Conservation (phyloP, 2,797 vertebrate genomes). For the Hypotaenidia okinawae region DNA sequence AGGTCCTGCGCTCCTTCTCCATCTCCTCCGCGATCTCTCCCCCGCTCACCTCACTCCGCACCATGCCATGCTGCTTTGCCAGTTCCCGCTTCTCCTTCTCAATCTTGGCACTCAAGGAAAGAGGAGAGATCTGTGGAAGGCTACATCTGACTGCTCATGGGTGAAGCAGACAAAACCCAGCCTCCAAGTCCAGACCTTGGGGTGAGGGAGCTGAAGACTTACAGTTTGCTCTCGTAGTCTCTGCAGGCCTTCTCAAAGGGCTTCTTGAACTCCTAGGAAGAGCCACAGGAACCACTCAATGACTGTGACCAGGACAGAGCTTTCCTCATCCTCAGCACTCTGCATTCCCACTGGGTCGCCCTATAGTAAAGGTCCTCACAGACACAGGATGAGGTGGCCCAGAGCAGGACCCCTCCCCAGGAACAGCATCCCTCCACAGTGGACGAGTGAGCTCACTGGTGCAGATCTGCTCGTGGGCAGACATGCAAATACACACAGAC, state of each 20-base stretch:
- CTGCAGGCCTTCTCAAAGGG: constrained; percentile 81
- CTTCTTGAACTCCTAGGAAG: constrained; percentile 77
- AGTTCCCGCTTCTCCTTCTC: constrained; percentile 88
- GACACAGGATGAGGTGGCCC: neutral
- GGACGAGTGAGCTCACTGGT: no score
- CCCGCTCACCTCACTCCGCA: constrained; percentile 82
- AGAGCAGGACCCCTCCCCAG: neutral
- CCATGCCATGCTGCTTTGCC: constrained; percentile 87
- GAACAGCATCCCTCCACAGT: neutral
- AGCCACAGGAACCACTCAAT: neutral
- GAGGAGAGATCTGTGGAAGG: neutral
- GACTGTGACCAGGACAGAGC: neutral
- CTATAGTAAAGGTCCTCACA: neutral
- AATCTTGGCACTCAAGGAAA: constrained; percentile 80
- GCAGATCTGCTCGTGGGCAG: neutral
- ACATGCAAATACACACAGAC: neutral
- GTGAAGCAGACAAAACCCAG: neutral
- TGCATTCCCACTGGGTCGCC: neutral
- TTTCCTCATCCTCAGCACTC: neutral
- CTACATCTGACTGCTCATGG: neutral
- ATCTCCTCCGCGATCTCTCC: constrained; percentile 88
- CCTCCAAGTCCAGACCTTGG: neutral
- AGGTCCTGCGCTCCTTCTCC: constrained; percentile 86
- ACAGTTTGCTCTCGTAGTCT: constrained; percentile 80
- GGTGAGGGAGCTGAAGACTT: constrained; percentile 39